Conservation (phyloP, 2,888 invertebrate species). For the Drosophila quinaria region DNA sequence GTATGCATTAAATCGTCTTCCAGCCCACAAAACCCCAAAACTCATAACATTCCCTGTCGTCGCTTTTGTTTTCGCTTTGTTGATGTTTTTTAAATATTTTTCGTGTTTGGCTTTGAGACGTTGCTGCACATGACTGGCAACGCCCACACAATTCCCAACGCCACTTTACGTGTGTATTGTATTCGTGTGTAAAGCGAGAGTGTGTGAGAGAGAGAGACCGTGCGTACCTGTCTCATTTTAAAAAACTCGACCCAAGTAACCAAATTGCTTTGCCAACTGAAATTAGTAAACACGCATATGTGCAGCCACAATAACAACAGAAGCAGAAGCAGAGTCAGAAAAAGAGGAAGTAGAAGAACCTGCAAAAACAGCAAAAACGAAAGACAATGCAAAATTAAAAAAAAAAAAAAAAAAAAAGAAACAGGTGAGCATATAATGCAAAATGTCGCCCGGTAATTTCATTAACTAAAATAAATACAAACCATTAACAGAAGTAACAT, state of each 20-base stretch:
- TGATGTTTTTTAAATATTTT: constrained; percentile 38
- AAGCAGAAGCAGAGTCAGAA: not conserved
- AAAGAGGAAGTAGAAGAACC: not conserved
- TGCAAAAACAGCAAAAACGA: not conserved
- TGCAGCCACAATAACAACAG: constrained; percentile 37
- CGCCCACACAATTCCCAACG: constrained; percentile 52
- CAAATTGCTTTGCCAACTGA: constrained; percentile 56
- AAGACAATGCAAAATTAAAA: constrained; percentile 12
- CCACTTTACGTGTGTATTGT: constrained; percentile 31
- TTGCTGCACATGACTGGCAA: constrained; percentile 52
- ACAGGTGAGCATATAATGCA: constrained; percentile 18
- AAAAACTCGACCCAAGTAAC: constrained; percentile 42
- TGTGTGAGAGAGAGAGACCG: not conserved
- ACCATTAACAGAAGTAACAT: constrained; percentile 49
- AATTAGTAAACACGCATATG: constrained; percentile 54
- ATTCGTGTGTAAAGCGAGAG: no score
- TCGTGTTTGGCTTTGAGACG: constrained; percentile 29
- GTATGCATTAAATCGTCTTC: constrained; percentile 82
- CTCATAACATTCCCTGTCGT: constrained; percentile 21
- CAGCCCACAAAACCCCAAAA: constrained; percentile 27
- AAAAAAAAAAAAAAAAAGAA: constrained; percentile 24
- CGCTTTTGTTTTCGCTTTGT: constrained; percentile 43
- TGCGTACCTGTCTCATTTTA: constrained; percentile 30
- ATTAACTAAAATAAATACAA: constrained; percentile 53
- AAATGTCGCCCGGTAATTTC: constrained; percentile 60